Conservation (phyloP, 2,797 vertebrate genomes). For the Fratercula arctica region DNA sequence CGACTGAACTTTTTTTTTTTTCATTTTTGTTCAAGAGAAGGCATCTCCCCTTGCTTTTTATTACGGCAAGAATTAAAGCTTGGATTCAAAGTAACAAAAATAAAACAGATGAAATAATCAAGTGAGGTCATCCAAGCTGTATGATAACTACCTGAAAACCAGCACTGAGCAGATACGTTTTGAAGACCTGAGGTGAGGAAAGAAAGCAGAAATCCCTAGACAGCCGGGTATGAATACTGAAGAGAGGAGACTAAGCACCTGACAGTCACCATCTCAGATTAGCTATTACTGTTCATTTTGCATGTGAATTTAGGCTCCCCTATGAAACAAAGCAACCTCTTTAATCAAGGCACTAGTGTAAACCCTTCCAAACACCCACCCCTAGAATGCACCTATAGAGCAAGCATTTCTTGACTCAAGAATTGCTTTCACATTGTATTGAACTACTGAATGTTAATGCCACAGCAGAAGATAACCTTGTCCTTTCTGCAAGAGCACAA, state of each 20-base stretch:
- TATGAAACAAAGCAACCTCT: not conserved
- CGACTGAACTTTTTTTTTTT: not conserved
- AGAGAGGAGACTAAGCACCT: not conserved
- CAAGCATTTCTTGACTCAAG: not conserved
- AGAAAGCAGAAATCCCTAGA: not conserved
- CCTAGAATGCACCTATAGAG: not conserved
- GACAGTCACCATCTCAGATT: not conserved
- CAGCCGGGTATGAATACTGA: not conserved
- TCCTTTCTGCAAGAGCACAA: not conserved
- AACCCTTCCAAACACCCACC: not conserved
- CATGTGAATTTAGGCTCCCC: not conserved
- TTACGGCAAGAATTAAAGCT: not conserved
- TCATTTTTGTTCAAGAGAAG: not conserved
- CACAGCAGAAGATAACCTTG: not conserved
- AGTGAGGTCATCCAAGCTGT: not conserved
- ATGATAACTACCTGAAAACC: not conserved
- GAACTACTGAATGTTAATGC: not conserved
- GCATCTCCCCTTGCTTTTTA: not conserved
- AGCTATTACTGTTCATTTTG: not conserved
- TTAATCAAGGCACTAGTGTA: not conserved
- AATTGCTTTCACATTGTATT: not conserved
- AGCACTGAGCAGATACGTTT: not conserved
- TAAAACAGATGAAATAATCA: rapidly evolving
- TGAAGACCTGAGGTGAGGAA: not conserved
- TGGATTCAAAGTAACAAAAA: not conserved